Evolutionary conservation across 2,797 vertebrate genomes (phyloP).

Genomic region (Alfaro cultratus): DNA sequence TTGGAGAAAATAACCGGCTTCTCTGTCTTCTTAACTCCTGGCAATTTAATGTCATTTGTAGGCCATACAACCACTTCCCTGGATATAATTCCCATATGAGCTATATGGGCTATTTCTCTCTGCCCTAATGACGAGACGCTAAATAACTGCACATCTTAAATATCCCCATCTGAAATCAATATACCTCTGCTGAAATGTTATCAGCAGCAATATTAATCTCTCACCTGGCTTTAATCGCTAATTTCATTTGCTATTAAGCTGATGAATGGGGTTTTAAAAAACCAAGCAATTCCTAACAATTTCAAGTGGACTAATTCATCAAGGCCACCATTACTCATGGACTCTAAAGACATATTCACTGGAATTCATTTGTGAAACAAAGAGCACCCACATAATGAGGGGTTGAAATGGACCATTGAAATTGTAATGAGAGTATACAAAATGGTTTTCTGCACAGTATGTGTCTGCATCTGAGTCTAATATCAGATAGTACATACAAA

Average conservation of each 20-base stretch:
- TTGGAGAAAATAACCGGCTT: slow-evolving; percentile 56
- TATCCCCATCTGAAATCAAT: slow-evolving; percentile 63
- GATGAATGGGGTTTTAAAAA: slow-evolving; percentile 72
- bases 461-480: slow-evolving; percentile 14
- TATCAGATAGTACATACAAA: slow-evolving; percentile 10
- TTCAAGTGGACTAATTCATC: slow-evolving; percentile 63
- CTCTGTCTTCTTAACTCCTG: slow-evolving; percentile 53
- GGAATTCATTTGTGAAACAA: slow-evolving; percentile 26
- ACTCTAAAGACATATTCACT: slow-evolving; percentile 44
- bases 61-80: slow-evolving; percentile 50
- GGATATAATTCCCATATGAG: slow-evolving; percentile 64
- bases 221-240: slow-evolving; percentile 63
- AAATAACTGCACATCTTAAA: slow-evolving; percentile 61
- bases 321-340: slow-evolving; percentile 53
- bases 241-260: slow-evolving; percentile 67
- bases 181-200: slow-evolving; percentile 58
- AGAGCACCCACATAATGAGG: slow-evolving; percentile 17
- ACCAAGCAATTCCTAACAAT: slow-evolving; percentile 68
- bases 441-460: background rate
- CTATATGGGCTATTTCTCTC: slow-evolving; percentile 43
- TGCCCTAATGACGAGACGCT: slow-evolving; percentile 48
- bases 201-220: slow-evolving; percentile 70
- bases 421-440: slow-evolving; percentile 6
- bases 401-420: slow-evolving; percentile 17
- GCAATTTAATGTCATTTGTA: slow-evolving; percentile 57